Evolutionary conservation across 2,797 vertebrate genomes (phyloP).

Genomic region (Distichodus sexfasciatus): DNA sequence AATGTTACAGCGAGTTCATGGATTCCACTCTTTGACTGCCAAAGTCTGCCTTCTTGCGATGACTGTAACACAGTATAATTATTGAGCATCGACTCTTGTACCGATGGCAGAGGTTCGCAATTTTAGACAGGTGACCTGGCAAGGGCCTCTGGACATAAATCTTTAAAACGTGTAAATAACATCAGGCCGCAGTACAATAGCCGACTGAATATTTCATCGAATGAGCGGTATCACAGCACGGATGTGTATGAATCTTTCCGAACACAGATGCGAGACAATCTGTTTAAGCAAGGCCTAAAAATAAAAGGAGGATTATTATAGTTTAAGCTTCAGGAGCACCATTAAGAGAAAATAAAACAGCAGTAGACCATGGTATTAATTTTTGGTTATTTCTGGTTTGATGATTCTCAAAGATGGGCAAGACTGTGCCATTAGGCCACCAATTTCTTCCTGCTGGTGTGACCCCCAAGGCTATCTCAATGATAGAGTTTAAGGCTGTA

Average conservation of each 20-base stretch:
- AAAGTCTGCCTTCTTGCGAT: background rate
- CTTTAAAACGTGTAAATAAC: conserved; percentile 24
- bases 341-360: too few species aligned
- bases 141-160: background rate
- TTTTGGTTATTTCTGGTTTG: too few species aligned
- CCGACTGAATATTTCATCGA: conserved; percentile 1
- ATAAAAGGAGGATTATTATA: too few species aligned
- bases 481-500: too few species aligned
- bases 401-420: too few species aligned
- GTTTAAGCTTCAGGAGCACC: too few species aligned
- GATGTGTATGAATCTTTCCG: background rate
- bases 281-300: background rate
- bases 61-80: conserved; percentile 10
- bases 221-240: background rate
- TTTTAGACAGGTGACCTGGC: conserved; percentile 13
- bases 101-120: background rate
- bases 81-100: background rate
- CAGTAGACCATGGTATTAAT: too few species aligned
- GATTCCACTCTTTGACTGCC: background rate
- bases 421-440: too few species aligned
- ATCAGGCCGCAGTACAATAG: conserved; percentile 10
- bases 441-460: too few species aligned
- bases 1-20: too few species aligned
- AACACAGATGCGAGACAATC: background rate
- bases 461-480: too few species aligned